Evolutionary conservation across 1,140 invertebrate species (phyloP), one percentile per base, ranked within the genome.

Genomic region (Ditylenchus dipsaci): DNA sequence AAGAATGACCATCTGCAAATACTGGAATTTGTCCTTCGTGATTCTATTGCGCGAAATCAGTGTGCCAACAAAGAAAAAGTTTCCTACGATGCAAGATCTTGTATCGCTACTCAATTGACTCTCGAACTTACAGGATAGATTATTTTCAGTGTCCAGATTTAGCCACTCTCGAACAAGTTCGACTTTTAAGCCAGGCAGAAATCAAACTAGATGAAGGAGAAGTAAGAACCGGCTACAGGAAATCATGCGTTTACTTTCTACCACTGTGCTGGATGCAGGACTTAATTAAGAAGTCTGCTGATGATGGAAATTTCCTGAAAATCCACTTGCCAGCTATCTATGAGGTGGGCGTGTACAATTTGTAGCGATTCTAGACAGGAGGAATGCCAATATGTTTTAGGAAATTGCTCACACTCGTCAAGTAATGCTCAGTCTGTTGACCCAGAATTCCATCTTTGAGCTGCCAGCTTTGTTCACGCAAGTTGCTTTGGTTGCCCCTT

Each of bases 71-170:
- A 93, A 93, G 82, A 93, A 93, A 78, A 88, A 92, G n/a, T 95
- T 94, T 83, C 91, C 92, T 0, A 91, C 90, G 0, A 84, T 91
- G n/a, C 89, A 92, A 56, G 90, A 92, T 83, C 88, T 93, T 19
- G 89, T 92, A 23, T 11, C 11, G 33, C 11, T 38, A 38, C 11
- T 38, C 33, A 11, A 11, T 38, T 5, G 13, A n/a, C 27, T 62
- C n/a, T 1, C 29, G 1, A 8, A 3, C 33, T 5, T 38, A 38
- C 29, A 19, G 1, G 11, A 21, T 62, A 3, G 1, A 62, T 29
- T 62, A 3, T 19, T 19, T 26, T 62, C 27, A 62, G 60, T 21
- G 19, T 30, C 60, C 60, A 13, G 19, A 8, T 3, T 8, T 62
- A 8, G 19, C 29, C 27, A 62, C 60, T 19, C n/a, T 8, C 27